Evolutionary conservation across 2,888 invertebrate species (phyloP).

Genomic region (Thalpophila matura): DNA sequence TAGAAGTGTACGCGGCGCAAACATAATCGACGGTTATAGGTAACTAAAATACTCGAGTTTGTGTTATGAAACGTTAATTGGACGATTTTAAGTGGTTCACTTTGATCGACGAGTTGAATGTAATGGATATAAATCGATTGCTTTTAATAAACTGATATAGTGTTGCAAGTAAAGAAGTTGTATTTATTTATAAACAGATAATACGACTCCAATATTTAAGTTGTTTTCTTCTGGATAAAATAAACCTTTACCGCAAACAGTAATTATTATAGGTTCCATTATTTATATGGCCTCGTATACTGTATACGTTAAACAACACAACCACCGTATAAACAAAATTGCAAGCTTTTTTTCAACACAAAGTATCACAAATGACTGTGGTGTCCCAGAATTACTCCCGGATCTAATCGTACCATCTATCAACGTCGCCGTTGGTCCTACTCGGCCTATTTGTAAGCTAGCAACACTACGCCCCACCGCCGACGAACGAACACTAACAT

Average conservation of each 20-base stretch:
- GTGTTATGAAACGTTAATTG: conserved; percentile 51
- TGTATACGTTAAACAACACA: conserved; percentile 1
- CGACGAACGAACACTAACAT: conserved; percentile 57
- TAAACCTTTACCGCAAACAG: too few species aligned
- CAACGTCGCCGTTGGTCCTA: conserved; percentile 69
- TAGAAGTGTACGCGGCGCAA: conserved; percentile 36
- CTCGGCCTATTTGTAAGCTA: conserved; percentile 66
- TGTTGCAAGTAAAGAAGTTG: conserved; percentile 1
- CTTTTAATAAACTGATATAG: conserved; percentile 8
- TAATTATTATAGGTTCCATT: background rate
- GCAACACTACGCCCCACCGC: conserved; percentile 45
- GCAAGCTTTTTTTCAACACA: conserved; percentile 35
- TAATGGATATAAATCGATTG: conserved; percentile 39
- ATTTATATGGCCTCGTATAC: background rate
- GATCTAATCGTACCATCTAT: conserved; percentile 71
- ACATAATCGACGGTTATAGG: conserved; percentile 41
- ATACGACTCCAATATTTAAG: background rate
- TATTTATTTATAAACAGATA: background rate
- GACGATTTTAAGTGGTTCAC: conserved; percentile 46
- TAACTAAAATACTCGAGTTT: conserved; percentile 46
- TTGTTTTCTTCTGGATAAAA: background rate
- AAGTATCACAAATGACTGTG: conserved; percentile 59
- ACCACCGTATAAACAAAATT: conserved; percentile 14
- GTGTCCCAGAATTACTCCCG: conserved; percentile 56
- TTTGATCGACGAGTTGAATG: conserved; percentile 32